Evolutionary conservation across 2,888 invertebrate species (phyloP), one percentile per base, ranked within the genome.

Genomic region (Oasisia sp.): DNA sequence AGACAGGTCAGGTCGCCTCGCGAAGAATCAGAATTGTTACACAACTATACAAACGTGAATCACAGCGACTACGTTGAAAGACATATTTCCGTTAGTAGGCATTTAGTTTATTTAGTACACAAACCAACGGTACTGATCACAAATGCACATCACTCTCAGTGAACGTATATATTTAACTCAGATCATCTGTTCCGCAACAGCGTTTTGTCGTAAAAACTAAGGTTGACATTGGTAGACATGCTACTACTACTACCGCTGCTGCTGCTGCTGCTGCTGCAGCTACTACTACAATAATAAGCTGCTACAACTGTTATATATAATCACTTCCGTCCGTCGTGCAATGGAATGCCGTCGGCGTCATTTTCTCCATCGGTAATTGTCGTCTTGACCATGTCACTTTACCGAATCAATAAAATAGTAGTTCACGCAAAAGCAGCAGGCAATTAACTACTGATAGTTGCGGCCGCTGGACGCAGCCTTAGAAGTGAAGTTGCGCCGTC

Each of bases 161-260:
- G n/a, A n/a, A n/a, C n/a, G n/a, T n/a, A n/a, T n/a, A n/a, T n/a
- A n/a, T n/a, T n/a, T n/a, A n/a, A n/a, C n/a, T n/a, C n/a, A n/a
- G n/a, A n/a, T n/a, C n/a, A n/a, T n/a, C n/a, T n/a, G n/a, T n/a
- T n/a, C n/a, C n/a, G n/a, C n/a, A n/a, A n/a, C n/a, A n/a, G n/a
- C n/a, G n/a, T n/a, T n/a, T n/a, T n/a, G n/a, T n/a, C n/a, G n/a
- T n/a, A n/a, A n/a, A n/a, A n/a, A n/a, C n/a, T n/a, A n/a, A n/a
- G n/a, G n/a, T n/a, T n/a, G n/a, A n/a, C n/a, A n/a, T n/a, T n/a
- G n/a, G n/a, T n/a, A n/a, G n/a, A n/a, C n/a, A n/a, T n/a, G 91
- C 94, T 95, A 44, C 94, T 95, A 91, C 94, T 92, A 93, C 92
- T 92, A 92, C 93, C 93, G 92, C 93, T 93, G 91, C 93, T 93